phyloP scores from a whole-genome alignment of 2,888 invertebrate genomes.

The Caenorhabditis sinica region DNA sequence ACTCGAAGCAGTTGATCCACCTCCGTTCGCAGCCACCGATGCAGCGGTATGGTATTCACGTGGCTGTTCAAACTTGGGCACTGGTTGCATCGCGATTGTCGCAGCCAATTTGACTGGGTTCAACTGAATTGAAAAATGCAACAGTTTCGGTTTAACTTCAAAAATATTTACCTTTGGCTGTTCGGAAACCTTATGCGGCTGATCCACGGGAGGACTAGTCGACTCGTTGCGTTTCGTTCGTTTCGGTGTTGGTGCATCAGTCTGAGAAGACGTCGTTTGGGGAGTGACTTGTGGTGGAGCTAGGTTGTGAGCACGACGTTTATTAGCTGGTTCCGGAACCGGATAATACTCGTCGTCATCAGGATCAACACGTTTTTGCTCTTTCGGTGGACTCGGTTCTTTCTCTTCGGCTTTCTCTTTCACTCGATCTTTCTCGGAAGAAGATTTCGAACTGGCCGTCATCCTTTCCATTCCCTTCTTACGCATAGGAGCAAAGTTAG shows the following conservation, averaged over 20 bases:
- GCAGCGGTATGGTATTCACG: conserved; percentile 35
- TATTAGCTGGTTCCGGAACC: conserved; percentile 42
- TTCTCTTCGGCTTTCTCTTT: conserved; percentile 31
- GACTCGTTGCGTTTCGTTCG: conserved; percentile 70
- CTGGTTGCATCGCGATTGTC: conserved; percentile 38
- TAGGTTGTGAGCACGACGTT: conserved; percentile 66
- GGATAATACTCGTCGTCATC: conserved; percentile 44
- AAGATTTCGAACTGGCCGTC: conserved; percentile 56
- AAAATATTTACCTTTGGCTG: conserved; percentile 23
- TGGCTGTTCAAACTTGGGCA: conserved; percentile 50
- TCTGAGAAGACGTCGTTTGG: conserved; percentile 40
- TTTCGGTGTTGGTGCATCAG: conserved; percentile 56
- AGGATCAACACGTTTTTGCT: conserved; percentile 10
- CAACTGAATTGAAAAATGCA: conserved; percentile 21
- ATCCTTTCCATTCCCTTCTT: conserved; percentile 71
- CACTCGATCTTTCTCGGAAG: conserved; percentile 28
- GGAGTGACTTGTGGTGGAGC: conserved; percentile 29
- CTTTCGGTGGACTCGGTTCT: conserved; percentile 34
- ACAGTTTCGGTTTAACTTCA: neutral
- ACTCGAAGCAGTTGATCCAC: conserved; percentile 66
- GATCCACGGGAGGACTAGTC: conserved; percentile 73
- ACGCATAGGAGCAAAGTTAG: conserved; percentile 53
- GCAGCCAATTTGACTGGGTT: conserved; percentile 34
- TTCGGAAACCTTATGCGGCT: conserved; percentile 43
- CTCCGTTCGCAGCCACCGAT: conserved; percentile 48